These are phyloP conservation scores for Gobius niger DNA, from an alignment of 2,113 vertebrate species.

Conservation along the genomic window DNA sequence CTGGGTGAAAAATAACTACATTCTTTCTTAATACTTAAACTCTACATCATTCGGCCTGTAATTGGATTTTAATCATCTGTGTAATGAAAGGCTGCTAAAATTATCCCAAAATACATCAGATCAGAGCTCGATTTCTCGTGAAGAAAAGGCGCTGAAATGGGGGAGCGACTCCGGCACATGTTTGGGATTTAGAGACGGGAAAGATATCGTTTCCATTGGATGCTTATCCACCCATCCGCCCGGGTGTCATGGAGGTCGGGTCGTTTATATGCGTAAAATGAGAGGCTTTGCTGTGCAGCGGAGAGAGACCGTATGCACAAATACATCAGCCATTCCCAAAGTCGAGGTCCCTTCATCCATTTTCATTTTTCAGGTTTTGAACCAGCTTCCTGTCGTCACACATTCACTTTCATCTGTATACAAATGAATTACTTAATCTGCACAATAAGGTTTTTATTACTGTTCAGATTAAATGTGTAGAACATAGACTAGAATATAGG, in stretches of 20 bases:
- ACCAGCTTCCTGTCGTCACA: too few species aligned
- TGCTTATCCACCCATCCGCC: slow-evolving; percentile 21
- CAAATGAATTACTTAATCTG: too few species aligned
- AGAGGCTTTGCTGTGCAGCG: slow-evolving; percentile 24
- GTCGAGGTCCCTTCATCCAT: too few species aligned
- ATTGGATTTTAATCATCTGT: slow-evolving; percentile 72
- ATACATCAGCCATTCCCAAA: too few species aligned
- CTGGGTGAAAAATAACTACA: slow-evolving; percentile 53
- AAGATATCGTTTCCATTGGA: slow-evolving; percentile 27
- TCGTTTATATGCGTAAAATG: slow-evolving; percentile 35
- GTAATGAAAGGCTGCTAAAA: slow-evolving; percentile 62
- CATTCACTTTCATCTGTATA: too few species aligned
- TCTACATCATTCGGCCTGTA: slow-evolving; percentile 61
- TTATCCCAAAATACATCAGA: slow-evolving; percentile 8
- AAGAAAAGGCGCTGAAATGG: slow-evolving; percentile 31
- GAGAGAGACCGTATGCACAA: neutral
- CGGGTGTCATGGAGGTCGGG: slow-evolving; percentile 34
- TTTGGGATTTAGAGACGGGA: slow-evolving; percentile 17
- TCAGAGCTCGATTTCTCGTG: neutral
- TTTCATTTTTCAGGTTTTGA: too few species aligned
- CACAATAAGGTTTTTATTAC: too few species aligned
- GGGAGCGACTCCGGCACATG: slow-evolving; percentile 33
- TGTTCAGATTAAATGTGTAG: too few species aligned
- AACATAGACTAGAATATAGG: too few species aligned
- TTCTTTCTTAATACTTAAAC: slow-evolving; percentile 66